Conservation (phyloP, 2,888 invertebrate species). For the Zaprionus obscuricornis region DNA sequence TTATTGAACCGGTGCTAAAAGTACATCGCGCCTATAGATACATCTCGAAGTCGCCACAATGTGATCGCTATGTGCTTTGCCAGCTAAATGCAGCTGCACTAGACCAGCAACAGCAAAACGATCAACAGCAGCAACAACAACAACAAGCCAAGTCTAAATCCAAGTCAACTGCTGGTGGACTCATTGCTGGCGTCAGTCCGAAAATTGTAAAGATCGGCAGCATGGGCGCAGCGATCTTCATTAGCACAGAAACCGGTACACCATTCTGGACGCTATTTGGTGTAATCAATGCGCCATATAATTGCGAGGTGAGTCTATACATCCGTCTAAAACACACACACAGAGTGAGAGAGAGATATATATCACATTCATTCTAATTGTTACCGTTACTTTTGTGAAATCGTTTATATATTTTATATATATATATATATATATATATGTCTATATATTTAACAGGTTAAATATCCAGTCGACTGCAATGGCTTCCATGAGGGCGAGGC, state of each 20-base stretch:
- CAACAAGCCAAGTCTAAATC: conserved; percentile 48
- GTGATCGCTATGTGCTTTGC: conserved; percentile 91
- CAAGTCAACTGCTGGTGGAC: conserved; percentile 80
- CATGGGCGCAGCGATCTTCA: conserved; percentile 89
- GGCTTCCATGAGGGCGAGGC: conserved; percentile 92
- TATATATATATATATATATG: conserved; percentile 21
- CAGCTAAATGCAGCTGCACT: conserved; percentile 87
- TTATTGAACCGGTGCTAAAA: conserved; percentile 92
- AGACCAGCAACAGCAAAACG: conserved; percentile 81
- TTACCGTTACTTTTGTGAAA: conserved; percentile 22
- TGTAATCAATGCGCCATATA: conserved; percentile 88
- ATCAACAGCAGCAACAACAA: conserved; percentile 79
- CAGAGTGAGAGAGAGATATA: too few species aligned
- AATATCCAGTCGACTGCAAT: conserved; percentile 88
- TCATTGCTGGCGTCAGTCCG: conserved; percentile 88
- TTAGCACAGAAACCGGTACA: conserved; percentile 89
- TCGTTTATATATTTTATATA: conserved; percentile 12
- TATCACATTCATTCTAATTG: conserved; percentile 25
- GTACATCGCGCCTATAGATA: conserved; percentile 92
- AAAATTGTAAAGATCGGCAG: conserved; percentile 90
- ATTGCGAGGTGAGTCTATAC: conserved; percentile 87
- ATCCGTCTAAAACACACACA: conserved; percentile 18
- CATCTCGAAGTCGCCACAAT: conserved; percentile 87
- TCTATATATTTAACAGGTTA: too few species aligned
- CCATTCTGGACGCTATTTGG: conserved; percentile 92